Evolutionary conservation across 2,888 invertebrate species (phyloP).

Genomic region (Biston stratarius): DNA sequence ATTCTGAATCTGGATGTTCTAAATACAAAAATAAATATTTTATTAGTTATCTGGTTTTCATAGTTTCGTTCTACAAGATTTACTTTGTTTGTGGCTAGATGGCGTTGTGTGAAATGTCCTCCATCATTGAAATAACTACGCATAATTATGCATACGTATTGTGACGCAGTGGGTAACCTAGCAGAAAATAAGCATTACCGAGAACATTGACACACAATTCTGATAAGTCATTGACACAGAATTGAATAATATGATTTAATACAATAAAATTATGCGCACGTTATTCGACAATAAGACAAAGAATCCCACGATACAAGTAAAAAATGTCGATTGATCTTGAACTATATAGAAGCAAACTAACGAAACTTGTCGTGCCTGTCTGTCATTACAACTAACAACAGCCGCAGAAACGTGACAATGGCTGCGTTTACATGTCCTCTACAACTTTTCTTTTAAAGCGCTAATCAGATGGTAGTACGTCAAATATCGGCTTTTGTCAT

Average conservation of each 20-base stretch:
- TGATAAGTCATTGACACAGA: conserved; percentile 31
- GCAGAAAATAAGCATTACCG: not conserved
- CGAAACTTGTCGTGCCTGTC: conserved; percentile 44
- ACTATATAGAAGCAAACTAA: conserved; percentile 34
- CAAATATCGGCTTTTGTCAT: conserved; percentile 40
- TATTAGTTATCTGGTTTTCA: too few relatives aligned
- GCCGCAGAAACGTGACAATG: conserved; percentile 38
- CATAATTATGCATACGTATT: too few relatives aligned
- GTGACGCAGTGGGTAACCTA: not conserved
- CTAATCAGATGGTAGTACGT: conserved; percentile 43
- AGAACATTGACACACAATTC: conserved; percentile 27
- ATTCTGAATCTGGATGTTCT: too few relatives aligned
- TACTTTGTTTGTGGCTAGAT: too few relatives aligned
- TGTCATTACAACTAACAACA: conserved; percentile 38
- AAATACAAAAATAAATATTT: too few relatives aligned
- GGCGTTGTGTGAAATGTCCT: too few relatives aligned
- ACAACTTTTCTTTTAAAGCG: conserved; percentile 28
- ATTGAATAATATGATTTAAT: conserved; percentile 34
- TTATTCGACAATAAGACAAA: conserved; percentile 32
- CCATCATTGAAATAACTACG: too few relatives aligned
- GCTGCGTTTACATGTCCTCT: conserved; percentile 8
- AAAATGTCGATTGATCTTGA: conserved; percentile 41
- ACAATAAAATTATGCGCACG: conserved; percentile 28
- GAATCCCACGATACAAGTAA: conserved; percentile 28
- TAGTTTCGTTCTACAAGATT: too few relatives aligned